phyloP scores from a whole-genome alignment of 1,140 invertebrate species.

The Drosophila trapezifrons region DNA sequence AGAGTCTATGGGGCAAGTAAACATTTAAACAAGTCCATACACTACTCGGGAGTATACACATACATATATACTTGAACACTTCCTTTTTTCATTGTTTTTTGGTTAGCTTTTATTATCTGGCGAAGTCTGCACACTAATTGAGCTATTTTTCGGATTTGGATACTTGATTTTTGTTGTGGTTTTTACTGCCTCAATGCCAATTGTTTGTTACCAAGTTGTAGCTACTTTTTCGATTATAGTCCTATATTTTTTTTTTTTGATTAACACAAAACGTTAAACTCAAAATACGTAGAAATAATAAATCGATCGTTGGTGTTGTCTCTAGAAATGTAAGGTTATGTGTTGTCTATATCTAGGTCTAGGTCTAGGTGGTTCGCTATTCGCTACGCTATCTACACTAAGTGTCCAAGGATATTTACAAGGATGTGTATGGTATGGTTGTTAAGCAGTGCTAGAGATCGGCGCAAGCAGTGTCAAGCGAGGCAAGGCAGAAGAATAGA shows the following conservation, averaged over 20 bases:
- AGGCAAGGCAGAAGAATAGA: slow-evolving; percentile 10
- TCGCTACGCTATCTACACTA: slow-evolving; percentile 15
- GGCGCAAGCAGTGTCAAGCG: slow-evolving; percentile 1
- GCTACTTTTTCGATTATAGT: slow-evolving; percentile 60
- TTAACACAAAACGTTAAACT: slow-evolving; percentile 42
- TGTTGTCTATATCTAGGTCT: not conserved
- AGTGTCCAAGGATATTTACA: slow-evolving; percentile 15
- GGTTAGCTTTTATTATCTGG: slow-evolving; percentile 10
- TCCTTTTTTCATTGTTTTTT: slow-evolving; percentile 9
- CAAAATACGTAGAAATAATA: slow-evolving; percentile 34
- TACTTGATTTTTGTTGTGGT: slow-evolving; percentile 2
- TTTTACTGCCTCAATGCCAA: slow-evolving; percentile 45
- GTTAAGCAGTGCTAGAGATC: slow-evolving; percentile 21
- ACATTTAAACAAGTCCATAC: slow-evolving; percentile 79
- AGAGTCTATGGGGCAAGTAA: slow-evolving; percentile 56
- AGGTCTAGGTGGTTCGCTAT: slow-evolving; percentile 12
- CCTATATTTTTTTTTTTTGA: slow-evolving; percentile 69
- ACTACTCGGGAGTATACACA: slow-evolving; percentile 72
- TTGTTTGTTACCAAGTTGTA: slow-evolving; percentile 47
- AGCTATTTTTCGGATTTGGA: slow-evolving; percentile 6
- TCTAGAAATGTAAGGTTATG: slow-evolving; percentile 13
- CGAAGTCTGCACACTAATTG: slow-evolving; percentile 19
- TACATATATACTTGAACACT: slow-evolving; percentile 64
- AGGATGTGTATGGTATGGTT: slow-evolving; percentile 3
- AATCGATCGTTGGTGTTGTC: slow-evolving; percentile 31